Evolutionary conservation across 2,113 vertebrate species (phyloP), one percentile per base, ranked within the genome.

Genomic region (Dryoscopus gambensis): DNA sequence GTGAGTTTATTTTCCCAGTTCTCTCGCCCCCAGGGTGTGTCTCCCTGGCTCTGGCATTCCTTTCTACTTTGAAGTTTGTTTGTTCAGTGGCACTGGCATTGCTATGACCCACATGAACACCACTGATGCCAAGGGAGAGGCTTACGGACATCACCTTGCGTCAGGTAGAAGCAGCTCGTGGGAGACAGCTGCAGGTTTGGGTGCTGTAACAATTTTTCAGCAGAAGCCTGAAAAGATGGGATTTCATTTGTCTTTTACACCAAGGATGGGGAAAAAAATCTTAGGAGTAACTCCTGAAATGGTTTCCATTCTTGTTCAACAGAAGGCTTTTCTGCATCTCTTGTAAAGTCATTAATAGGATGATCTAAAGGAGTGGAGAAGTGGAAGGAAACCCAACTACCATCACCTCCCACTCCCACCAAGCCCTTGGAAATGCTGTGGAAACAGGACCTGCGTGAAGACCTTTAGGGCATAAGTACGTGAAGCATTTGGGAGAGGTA

Each of bases 41-140:
- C 78, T 96, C 78, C 63, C 64, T 90, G 82, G 67, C 84, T 90
- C 84, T 70, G 85, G 50, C 39, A 28, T 80, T 63, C 42, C 44
- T 55, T 86, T 85, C 71, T 10, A 6, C 92, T 96, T 96, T 90
- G 93, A 94, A 93, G 95, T 82, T 85, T 87, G 94, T 95, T 95
- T 94, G 64, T 44, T 93, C 73, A 60, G 80, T 93, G 92, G 73
- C 60, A 40, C 79, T 94, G 95, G 83, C 76, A 90, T 57, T 39
- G 53, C 52, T 75, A 31, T 75, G 95, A 94, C 93, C 86, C 44
- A 75, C 52, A 78, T 11, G 76, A 94, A 42, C 35, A 22, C 27
- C 2, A 4, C 44, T 2, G 2, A 62, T 88, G 87, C 63, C 90
- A 93, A 74, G 73, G 88, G 92, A 95, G 88, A 94, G 79, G 79